phyloP scores from a whole-genome alignment of 2,888 invertebrate genomes.

The Andrena haemorrhoa region DNA sequence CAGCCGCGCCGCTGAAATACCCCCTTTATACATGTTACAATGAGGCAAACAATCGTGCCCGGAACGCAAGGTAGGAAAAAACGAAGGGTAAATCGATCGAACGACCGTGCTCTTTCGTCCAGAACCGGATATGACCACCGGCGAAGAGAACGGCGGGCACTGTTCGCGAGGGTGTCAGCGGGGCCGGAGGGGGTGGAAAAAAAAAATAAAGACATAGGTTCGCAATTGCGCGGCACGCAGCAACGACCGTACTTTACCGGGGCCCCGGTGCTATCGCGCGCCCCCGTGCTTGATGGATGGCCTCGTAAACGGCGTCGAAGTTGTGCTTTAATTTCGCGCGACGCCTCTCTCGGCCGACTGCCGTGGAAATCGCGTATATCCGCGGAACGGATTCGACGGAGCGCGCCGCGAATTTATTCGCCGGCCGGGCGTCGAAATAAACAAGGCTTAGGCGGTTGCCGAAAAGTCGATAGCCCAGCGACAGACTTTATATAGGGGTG shows the following conservation, averaged over 20 bases:
- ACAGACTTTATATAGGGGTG: slow-evolving; percentile 30
- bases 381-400: slow-evolving; percentile 52
- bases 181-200: not conserved
- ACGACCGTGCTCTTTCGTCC: slow-evolving; percentile 27
- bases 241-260: slow-evolving; percentile 27
- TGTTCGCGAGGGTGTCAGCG: slow-evolving; percentile 4
- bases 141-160: slow-evolving; percentile 3
- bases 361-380: slow-evolving; percentile 42
- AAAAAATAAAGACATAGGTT: slow-evolving; percentile 36
- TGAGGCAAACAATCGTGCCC: slow-evolving; percentile 36
- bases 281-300: slow-evolving; percentile 55
- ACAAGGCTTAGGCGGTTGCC: slow-evolving; percentile 49
- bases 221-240: slow-evolving; percentile 42
- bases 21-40: slow-evolving; percentile 5
- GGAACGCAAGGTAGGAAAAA: not conserved
- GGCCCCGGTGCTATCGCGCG: slow-evolving; percentile 39
- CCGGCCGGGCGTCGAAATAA: slow-evolving; percentile 31
- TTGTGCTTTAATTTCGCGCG: slow-evolving; percentile 58
- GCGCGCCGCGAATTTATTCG: slow-evolving; percentile 37
- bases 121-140: slow-evolving; percentile 37
- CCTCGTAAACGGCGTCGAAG: slow-evolving; percentile 62
- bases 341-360: slow-evolving; percentile 5
- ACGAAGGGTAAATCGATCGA: slow-evolving; percentile 29
- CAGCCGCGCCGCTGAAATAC: not conserved
- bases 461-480: slow-evolving; percentile 52